A percentile compares a stretch with the other conserved stretches of the same genome.
Evolutionary conservation across 2,888 invertebrate species (phyloP).

Genomic region (Acrocyrtus sp.): DNA sequence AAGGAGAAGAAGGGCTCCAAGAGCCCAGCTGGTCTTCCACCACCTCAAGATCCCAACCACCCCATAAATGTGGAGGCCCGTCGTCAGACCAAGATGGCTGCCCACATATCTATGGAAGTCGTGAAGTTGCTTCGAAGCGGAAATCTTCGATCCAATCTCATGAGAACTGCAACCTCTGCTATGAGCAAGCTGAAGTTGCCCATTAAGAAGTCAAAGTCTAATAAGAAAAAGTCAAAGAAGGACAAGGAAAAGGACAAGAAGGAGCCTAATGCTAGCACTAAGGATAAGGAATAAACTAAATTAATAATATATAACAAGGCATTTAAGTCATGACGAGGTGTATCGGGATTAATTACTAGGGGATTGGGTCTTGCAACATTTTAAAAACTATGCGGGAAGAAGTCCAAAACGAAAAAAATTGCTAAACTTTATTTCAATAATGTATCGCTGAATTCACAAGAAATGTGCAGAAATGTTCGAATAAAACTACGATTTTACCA

Average conservation of each 20-base stretch:
- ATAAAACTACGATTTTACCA: too few species aligned
- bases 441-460: too few species aligned
- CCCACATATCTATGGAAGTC: slow-evolving; percentile 63
- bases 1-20: slow-evolving; percentile 54
- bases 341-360: too few species aligned
- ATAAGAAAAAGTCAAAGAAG: slow-evolving; percentile 52
- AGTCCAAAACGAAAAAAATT: too few species aligned
- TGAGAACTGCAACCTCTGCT: slow-evolving; percentile 61
- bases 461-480: too few species aligned
- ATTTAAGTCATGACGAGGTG: too few species aligned
- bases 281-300: too few species aligned
- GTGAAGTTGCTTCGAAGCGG: slow-evolving; percentile 62
- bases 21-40: slow-evolving; percentile 34
- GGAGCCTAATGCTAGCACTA: too few species aligned
- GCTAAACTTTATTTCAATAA: too few species aligned
- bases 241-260: slow-evolving; percentile 38
- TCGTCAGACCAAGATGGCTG: slow-evolving; percentile 63
- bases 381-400: too few species aligned
- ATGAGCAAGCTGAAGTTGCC: slow-evolving; percentile 63
- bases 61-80: slow-evolving; percentile 57
- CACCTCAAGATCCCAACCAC: slow-evolving; percentile 55
- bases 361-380: too few species aligned
- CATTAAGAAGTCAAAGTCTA: slow-evolving; percentile 58
- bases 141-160: slow-evolving; percentile 61
- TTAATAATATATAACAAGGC: too few species aligned